phyloP scores from a whole-genome alignment of 35 echinoderm and acorn worm genomes.

The Apostichopus parvimensis region DNA sequence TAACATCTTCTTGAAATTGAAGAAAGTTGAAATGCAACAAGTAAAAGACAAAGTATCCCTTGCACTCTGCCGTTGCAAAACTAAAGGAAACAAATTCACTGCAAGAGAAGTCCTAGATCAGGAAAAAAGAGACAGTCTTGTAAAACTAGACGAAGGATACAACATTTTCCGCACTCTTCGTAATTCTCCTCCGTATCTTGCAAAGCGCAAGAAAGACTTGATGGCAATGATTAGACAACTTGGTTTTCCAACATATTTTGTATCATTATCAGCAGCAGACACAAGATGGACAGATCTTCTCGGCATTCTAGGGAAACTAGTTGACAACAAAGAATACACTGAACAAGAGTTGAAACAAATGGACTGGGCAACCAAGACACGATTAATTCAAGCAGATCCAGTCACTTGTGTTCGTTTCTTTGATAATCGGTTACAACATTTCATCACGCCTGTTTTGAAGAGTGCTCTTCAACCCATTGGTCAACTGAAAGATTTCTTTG shows the following conservation, averaged over 20 bases:
- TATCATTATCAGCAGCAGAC: constrained; percentile 27
- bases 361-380: constrained; percentile 55
- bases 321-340: constrained; percentile 10
- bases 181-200: constrained; percentile 7
- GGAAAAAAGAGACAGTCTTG: background rate
- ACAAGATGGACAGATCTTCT: background rate
- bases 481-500: background rate
- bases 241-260: constrained; percentile 31
- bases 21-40: constrained; percentile 29
- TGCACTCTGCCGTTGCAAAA: constrained; percentile 5
- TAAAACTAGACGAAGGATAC: constrained; percentile 42
- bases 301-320: constrained; percentile 18
- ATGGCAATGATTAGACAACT: constrained; percentile 34
- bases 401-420: constrained; percentile 63
- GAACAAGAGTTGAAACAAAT: constrained; percentile 30
- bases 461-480: background rate
- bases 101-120: constrained; percentile 11
- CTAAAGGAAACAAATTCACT: background rate
- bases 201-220: constrained; percentile 34
- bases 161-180: background rate
- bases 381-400: constrained; percentile 59
- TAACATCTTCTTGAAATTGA: constrained; percentile 22
- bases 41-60: background rate
- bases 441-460: background rate
- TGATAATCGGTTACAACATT: constrained; percentile 47